Percentiles rank a stretch among this genome's conserved stretches.
These are phyloP conservation scores for Peromyscus polionotus DNA, from an alignment of 2,113 vertebrate genomes.

Conservation along the genomic window DNA sequence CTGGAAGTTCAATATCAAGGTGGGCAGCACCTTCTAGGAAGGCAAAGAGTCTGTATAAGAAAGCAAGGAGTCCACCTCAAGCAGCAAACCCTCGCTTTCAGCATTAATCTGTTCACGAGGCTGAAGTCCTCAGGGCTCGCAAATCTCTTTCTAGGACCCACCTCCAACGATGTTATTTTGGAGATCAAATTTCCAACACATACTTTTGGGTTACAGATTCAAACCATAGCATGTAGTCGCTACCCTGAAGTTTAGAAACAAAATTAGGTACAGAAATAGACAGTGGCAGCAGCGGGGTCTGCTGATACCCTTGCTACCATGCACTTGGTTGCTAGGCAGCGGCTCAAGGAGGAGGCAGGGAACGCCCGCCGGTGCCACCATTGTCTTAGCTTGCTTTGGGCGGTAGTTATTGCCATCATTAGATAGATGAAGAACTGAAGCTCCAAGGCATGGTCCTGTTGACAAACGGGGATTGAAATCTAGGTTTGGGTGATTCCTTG, in stretches of 20 bases:
- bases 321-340: too few relatives aligned
- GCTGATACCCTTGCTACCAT: fast-evolving
- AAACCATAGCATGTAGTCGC: background rate
- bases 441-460: background rate
- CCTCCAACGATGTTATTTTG: background rate
- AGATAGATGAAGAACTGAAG: background rate
- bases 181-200: background rate
- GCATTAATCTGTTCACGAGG: background rate
- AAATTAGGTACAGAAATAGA: background rate
- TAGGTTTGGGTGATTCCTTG: background rate
- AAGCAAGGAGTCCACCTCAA: background rate
- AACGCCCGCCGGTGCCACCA: fast-evolving
- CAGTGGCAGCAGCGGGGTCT: too few relatives aligned
- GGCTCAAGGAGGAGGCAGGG: background rate
- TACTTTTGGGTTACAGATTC: background rate
- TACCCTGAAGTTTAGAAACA: background rate
- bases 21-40: background rate
- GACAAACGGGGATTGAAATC: background rate
- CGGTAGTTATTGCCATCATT: background rate
- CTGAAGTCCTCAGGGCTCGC: background rate
- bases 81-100: background rate
- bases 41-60: background rate
- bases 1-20: background rate
- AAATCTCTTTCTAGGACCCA: background rate
- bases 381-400: background rate